phyloP scores from a whole-genome alignment of 2,797 vertebrate genomes.

The Melanotaenia parkinsoni region DNA sequence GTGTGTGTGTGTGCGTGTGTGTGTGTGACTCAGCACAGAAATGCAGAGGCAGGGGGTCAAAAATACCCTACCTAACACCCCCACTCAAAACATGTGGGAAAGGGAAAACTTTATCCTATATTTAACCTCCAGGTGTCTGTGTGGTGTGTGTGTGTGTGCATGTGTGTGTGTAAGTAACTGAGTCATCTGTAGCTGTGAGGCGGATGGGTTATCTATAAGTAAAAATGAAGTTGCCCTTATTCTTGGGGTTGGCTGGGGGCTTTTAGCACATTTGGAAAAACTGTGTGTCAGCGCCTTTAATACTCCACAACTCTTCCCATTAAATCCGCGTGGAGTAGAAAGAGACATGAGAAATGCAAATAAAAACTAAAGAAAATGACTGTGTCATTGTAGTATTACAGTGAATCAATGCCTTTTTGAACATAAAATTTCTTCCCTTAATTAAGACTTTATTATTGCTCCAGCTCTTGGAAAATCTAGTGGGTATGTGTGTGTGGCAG shows the following conservation, averaged over 20 bases:
- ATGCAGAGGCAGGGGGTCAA: constrained; percentile 79
- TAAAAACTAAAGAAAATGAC: constrained; percentile 8
- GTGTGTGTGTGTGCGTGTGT: no score
- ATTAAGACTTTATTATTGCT: not conserved
- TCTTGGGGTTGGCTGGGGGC: constrained; percentile 15
- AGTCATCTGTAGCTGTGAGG: constrained; percentile 70
- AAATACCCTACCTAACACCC: constrained; percentile 73
- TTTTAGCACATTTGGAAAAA: constrained; percentile 42
- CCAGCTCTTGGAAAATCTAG: not conserved
- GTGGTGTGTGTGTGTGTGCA: constrained; percentile 30
- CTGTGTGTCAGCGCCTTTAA: constrained; percentile 27
- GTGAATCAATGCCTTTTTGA: not conserved
- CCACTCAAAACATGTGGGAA: constrained; percentile 74
- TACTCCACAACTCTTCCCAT: constrained; percentile 33
- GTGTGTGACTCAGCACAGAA: constrained; percentile 79
- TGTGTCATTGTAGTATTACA: constrained; percentile 1
- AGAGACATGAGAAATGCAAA: constrained; percentile 21
- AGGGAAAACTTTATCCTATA: constrained; percentile 82
- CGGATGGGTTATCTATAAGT: constrained; percentile 56
- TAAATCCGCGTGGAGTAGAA: constrained; percentile 35
- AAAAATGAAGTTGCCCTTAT: constrained; percentile 22
- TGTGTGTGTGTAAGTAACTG: constrained; percentile 57
- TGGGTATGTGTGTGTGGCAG: not conserved
- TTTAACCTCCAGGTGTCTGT: constrained; percentile 83
- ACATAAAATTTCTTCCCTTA: not conserved